Base-by-base conservation (phyloP, 37 sponge, comb jelly and placozoan species). In the Halisarca cf. caerulea region DNA sequence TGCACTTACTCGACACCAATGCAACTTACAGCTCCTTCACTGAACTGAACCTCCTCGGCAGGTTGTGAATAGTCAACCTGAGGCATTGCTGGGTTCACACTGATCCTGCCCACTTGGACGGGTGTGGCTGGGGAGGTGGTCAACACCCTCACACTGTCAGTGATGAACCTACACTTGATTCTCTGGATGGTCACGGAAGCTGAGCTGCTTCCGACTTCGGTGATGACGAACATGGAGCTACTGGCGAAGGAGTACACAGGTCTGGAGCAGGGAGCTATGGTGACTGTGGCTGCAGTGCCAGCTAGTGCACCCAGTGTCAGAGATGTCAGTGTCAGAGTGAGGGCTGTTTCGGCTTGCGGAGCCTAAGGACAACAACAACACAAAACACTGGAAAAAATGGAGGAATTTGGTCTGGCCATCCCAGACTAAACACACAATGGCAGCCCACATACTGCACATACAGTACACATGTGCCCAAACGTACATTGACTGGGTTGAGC, bases 41-140 rank as follows among this genome's bases (percentile, higher is more conserved):
- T 66, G 42, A 89, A 89, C 40, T 69, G 57, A 37, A 84, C 25
- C 20, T 53, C 62, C 23, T 43, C 0, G 2, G 61, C 73, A 9
- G 84, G 23, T 0, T 55, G 28, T 9, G 89, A 59, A 42, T 78
- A 93, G 82, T 93, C 90, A 7, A 80, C 61, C 8, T 66, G 58
- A 27, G 35, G 25, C 54, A 58, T 66, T 7, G 93, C 93, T 1
- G 88, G 87, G 23, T 84, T 60, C 11, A 93, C 59, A 20, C 83
- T 87, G 51, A 93, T 6, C 17, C 47, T 44, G 3, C 87, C 87
- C 9, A 87, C 55, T 9, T 80, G 80, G 14, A 87, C 59, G 0
- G 57, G 3, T 6, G 28, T 30, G 23, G 44, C 25, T 4, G 77
- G 82, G 20, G 77, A 33, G 37, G 20, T 24, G 36, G 89, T 86